Evolutionary conservation across 2,888 invertebrate genomes (phyloP).

Genomic region (Fabriciana adippe): DNA sequence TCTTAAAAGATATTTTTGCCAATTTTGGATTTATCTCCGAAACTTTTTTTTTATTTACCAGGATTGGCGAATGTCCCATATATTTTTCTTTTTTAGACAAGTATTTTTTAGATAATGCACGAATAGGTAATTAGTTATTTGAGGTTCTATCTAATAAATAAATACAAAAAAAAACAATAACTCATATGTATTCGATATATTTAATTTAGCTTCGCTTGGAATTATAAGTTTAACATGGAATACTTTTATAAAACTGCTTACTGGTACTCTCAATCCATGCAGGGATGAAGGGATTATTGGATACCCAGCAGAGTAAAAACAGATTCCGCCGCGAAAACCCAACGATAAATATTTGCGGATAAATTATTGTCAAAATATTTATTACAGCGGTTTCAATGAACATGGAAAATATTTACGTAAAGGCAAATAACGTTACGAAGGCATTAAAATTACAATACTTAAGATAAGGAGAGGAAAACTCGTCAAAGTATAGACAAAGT

Average conservation of each 20-base stretch:
- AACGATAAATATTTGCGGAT: slow-evolving; percentile 31
- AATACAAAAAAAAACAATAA: not conserved
- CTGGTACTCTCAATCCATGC: slow-evolving; percentile 34
- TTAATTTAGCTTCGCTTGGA: slow-evolving; percentile 23
- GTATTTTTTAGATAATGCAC: too few species aligned
- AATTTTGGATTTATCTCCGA: too few species aligned
- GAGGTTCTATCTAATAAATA: not conserved
- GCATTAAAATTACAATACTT: not conserved
- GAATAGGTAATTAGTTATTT: too few species aligned
- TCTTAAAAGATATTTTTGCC: too few species aligned
- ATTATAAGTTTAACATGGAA: slow-evolving; percentile 37
- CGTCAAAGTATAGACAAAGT: not conserved
- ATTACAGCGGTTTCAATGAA: slow-evolving; percentile 3
- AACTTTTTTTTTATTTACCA: too few species aligned
- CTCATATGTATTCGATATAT: not conserved
- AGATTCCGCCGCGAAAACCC: slow-evolving; percentile 31
- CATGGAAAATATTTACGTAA: slow-evolving; percentile 4
- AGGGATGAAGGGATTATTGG: slow-evolving; percentile 39
- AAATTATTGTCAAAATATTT: slow-evolving; percentile 28
- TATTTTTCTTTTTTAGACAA: too few species aligned
- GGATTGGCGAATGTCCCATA: too few species aligned
- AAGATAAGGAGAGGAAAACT: not conserved
- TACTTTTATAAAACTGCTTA: slow-evolving; percentile 37
- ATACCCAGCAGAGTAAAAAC: slow-evolving; percentile 35
- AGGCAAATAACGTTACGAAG: slow-evolving; percentile 2